Evolutionary conservation across 2,888 invertebrate species (phyloP), one percentile per base, ranked within the genome.

Genomic region (Phalera bucephala): DNA sequence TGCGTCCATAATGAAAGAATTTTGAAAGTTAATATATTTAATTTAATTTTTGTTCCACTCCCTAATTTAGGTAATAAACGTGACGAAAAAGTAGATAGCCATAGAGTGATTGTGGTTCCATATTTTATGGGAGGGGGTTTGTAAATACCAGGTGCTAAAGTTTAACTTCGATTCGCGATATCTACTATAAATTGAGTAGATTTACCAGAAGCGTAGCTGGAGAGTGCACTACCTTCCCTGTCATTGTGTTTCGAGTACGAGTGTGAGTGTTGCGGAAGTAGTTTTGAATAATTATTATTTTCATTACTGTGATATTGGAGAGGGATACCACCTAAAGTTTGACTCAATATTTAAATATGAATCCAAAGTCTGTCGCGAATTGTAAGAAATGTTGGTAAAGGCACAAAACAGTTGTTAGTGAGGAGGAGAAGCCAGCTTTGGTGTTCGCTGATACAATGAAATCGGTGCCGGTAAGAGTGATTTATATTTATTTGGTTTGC

Each of bases 391-490:
- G 71, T 73, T 72, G 77, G 76, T 75, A 73, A 78, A 78, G 80
- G 80, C 83, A 84, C 77, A 79, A 79, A 73, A 66, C 62, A 68
- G 60, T 72, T 67, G 61, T 64, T 74, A 72, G 69, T 71, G 71
- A 72, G 78, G 72, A 83, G 84, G 80, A 76, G 83, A 79, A 80
- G 88, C 83, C 88, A 88, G 88, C 86, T 84, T 85, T 78, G 82
- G 85, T 86, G 82, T 84, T 76, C 69, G 69, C 75, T 68, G 77
- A 76, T 72, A 66, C 67, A 68, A 64, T 68, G 57, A 71, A 72
- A 71, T 62, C 71, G 74, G 79, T 80, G 80, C 79, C 75, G 84
- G 86, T 85, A 82, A 87, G 81, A 71, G 33, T 48, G 47, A 55
- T 40, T 56, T 64, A 66, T 69, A 3, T 17, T 3, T 63, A 66